Evolutionary conservation across 2,888 invertebrate genomes (phyloP), one percentile per base, ranked within the genome.

Genomic region (Gnatocerus cornutus): DNA sequence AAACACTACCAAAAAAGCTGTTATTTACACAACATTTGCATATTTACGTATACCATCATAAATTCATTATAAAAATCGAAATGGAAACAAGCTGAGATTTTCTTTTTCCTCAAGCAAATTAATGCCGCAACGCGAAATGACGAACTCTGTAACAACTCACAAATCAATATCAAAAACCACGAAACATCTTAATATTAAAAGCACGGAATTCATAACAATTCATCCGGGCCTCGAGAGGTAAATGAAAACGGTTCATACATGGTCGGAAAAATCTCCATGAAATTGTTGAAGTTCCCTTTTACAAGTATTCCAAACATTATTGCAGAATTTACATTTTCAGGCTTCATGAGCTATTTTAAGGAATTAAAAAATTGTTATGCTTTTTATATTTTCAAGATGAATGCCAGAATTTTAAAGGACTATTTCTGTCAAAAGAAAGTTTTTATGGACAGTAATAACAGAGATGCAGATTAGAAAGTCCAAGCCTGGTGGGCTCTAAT

Each of bases 201-300:
- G 56, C 56, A 58, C 43, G 56, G 43, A 58, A 58, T 58, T 58
- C 43, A 41, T 58, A 58, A 58, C 56, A 43, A 58, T 30, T 50
- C 50, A 50, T 58, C 29, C 29, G 10, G 29, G 5, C 14, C 29
- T 6, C 27, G 16, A 55, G 39, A 39, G 16, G 16, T 30, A 12
- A 10, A 10, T 6, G 52, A 4, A 6, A 14, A 14, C 46, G 46
- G 27, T 27, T 29, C 50, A 50, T 50, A 50, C 7, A 50, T 29
- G 29, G 7, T 10, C 5, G 4, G 21, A 52, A 52, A 52, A 30
- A 50, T 46, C 5, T 46, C 33, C n/a, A 33, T 33, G 33, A 33
- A 33, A 33, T 33, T 33, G 33, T 33, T 33, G n/a, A n/a, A 33
- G 1, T 21, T 21, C 7, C 2, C 7, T 2, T 33, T 33, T 7